Evolutionary conservation across 2,113 vertebrate genomes (phyloP), one percentile per base, ranked within the genome.

Genomic region (Megaceryle maxima): DNA sequence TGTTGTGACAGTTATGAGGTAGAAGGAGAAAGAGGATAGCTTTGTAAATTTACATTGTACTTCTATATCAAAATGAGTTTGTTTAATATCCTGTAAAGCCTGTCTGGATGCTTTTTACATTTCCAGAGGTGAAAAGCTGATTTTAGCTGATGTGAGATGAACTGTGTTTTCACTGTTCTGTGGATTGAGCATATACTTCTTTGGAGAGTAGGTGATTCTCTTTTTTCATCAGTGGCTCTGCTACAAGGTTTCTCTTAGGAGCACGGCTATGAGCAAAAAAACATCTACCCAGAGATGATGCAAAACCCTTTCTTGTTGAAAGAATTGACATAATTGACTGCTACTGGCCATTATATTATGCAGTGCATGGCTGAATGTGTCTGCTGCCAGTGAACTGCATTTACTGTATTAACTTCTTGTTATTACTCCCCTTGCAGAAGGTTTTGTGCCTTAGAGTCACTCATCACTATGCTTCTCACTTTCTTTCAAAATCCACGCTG

Each of bases 121-220:
- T 43, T 83, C 28, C 17, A 35, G 41, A 74, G 50, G 13, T 67
- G 19, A 72, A 51, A 12, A 78, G 19, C 37, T 16, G 21, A 4
- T 57, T 11, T 56, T 57, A 33, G 39, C 33, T 91, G 66, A 15
- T 48, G 46, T 0, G 26, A 82, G 48, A 53, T 28, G 51, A 93
- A 28, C 21, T 73, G 63, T 41, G 3, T 72, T 78, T 60, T 37
- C 10, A 18, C 1, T 1, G 0, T 55, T 75, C 62, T 66, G 21
- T 74, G 73, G 39, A 25, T 56, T 43, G 29, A 11, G 5, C 0
- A 0, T 29, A 5, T 64, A 12, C 26, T 10, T 46, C 2, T 51
- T 59, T 24, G 48, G 63, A 48, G 66, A 68, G 44, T 5, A 81
- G 41, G 16, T 55, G 57, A 64, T 87, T 72, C 43, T 10, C 3